phyloP scores from a whole-genome alignment of 2,888 invertebrate genomes.

The Pinctada fucata region DNA sequence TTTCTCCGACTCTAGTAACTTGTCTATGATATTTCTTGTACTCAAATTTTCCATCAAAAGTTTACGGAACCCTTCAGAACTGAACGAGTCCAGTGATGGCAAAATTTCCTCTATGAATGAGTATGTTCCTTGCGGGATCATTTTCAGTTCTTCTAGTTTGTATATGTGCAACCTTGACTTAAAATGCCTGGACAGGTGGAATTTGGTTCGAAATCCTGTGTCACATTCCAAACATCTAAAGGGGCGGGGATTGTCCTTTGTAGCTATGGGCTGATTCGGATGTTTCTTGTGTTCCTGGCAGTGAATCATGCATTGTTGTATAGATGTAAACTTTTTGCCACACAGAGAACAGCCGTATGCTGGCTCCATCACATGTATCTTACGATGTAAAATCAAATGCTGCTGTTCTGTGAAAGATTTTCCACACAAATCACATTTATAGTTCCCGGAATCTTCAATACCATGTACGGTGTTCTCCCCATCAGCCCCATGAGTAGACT shows the following conservation, averaged over 20 bases:
- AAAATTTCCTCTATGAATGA: slow-evolving; percentile 92
- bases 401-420: slow-evolving; percentile 83
- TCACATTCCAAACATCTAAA: slow-evolving; percentile 97
- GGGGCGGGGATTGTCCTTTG: slow-evolving; percentile 92
- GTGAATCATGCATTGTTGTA: slow-evolving; percentile 95
- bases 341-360: slow-evolving; percentile 95
- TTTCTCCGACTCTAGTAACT: neutral
- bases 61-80: slow-evolving; percentile 41
- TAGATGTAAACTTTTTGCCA: slow-evolving; percentile 91
- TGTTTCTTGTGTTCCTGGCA: slow-evolving; percentile 88
- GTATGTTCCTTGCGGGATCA: slow-evolving; percentile 94
- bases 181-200: slow-evolving; percentile 97
- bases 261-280: slow-evolving; percentile 57
- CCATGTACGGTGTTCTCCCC: neutral
- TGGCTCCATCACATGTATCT: slow-evolving; percentile 93
- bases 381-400: slow-evolving; percentile 92
- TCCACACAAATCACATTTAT: slow-evolving; percentile 42
- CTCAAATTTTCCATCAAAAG: slow-evolving; percentile 21
- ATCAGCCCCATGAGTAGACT: neutral
- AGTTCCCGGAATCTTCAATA: neutral
- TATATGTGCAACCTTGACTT: slow-evolving; percentile 97
- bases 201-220: slow-evolving; percentile 95
- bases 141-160: slow-evolving; percentile 93
- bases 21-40: neutral
- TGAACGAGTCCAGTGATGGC: slow-evolving; percentile 96